Evolutionary conservation across 2,797 vertebrate genomes (phyloP), one percentile per base, ranked within the genome.

Genomic region (Trachurus trachurus): DNA sequence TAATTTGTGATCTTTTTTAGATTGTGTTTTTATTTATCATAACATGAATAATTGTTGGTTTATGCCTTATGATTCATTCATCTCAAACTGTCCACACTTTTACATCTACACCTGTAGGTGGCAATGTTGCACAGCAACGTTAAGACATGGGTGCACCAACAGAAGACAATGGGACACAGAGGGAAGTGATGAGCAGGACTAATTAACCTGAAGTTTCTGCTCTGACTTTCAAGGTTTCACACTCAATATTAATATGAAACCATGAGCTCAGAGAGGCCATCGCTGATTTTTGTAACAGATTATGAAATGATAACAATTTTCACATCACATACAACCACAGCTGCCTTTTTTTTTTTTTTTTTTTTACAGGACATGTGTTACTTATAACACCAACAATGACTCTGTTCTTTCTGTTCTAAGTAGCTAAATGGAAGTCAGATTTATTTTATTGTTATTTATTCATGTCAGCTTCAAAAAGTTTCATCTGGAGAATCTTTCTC

Each of bases 101-200:
- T 12, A 9, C 42, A 49, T 39, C 1, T 59, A 3, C 5, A 56
- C 88, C 93, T 71, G 59, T n/a, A 90, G 92, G 72, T 84, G 89
- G 84, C 88, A 82, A 6, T 87, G 77, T 84, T 85, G 75, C 61
- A 76, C 74, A 85, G 15, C 17, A 5, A 74, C 44, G 53, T 22
- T 5, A 17, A 58, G 34, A 8, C 15, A 29, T 10, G 12, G 9
- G 5, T 6, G 2, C 3, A 42, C 22, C 16, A 10, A 39, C 34
- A 1, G 21, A 12, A 44, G 9, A 3, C 13, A 53, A 19, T 1
- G 0, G 8, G 21, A 0, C 54, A 3, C 29, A 62, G 17, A 29
- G 17, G 3, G 21, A 45, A 12, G 9, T 49, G 17, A 2, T 39
- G 16, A 69, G 17, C 9, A 21, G 8, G 12, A 39, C 16, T 22